Evolutionary conservation across 2,888 invertebrate species (phyloP).

Genomic region (Acleris sparsana): DNA sequence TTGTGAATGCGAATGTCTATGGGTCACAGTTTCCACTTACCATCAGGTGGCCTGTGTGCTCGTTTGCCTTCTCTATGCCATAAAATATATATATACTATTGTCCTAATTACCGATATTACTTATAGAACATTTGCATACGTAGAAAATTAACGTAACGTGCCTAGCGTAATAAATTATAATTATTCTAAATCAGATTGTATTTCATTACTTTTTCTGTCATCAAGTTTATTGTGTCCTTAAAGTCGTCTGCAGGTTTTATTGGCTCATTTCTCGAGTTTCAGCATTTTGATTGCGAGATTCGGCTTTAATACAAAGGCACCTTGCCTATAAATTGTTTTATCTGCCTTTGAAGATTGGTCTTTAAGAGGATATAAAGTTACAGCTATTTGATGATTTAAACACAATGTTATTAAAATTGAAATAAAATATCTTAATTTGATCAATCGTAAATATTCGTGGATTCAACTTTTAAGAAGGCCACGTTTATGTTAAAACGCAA

Average conservation of each 20-base stretch:
- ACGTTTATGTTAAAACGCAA: too few relatives aligned
- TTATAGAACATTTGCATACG: too few relatives aligned
- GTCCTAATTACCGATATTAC: too few relatives aligned
- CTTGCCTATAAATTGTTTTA: slow-evolving; percentile 30
- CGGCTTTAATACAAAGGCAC: slow-evolving; percentile 31
- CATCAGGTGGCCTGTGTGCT: too few relatives aligned
- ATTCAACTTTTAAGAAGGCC: too few relatives aligned
- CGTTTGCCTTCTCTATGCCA: too few relatives aligned
- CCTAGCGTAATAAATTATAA: background rate
- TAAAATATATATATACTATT: too few relatives aligned
- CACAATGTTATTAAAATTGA: slow-evolving; percentile 4
- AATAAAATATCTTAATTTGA: background rate
- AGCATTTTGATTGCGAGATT: slow-evolving; percentile 36
- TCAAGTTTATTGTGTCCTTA: slow-evolving; percentile 53
- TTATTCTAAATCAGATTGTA: slow-evolving; percentile 35
- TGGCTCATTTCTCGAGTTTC: slow-evolving; percentile 47
- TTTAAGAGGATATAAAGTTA: slow-evolving; percentile 15
- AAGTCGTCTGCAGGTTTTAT: slow-evolving; percentile 52
- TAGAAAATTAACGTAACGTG: too few relatives aligned
- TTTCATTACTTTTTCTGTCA: slow-evolving; percentile 47
- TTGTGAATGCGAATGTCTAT: too few relatives aligned
- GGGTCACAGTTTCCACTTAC: too few relatives aligned
- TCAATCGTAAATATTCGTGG: too few relatives aligned
- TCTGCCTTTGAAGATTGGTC: slow-evolving; percentile 32
- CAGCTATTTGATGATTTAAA: slow-evolving; percentile 16